Evolutionary conservation across 1,140 invertebrate genomes (phyloP), one percentile per base, ranked within the genome.

Genomic region (Camponotus vicinus): DNA sequence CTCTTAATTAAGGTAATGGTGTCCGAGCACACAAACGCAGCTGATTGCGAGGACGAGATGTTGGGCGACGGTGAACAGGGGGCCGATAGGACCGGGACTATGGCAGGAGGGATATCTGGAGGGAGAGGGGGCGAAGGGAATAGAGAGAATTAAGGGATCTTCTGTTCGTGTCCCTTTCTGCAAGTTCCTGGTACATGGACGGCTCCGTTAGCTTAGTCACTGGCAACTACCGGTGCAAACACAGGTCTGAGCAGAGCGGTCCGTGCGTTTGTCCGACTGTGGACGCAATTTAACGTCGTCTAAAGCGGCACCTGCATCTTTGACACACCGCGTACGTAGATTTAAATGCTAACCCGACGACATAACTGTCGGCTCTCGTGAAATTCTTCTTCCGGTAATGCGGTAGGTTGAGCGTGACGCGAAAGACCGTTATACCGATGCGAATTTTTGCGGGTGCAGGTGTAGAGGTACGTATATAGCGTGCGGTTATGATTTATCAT

Each of bases 231-330:
- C 69, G 78, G 86, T 71, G 80, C 88, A 90, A 90, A 90, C 78
- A 90, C 64, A 90, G 79, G 64, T 78, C 70, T 34, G 57, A 27
- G 21, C 66, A 49, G 45, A 32, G 77, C 52, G 89, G 88, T 80
- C 88, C 1, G 85, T 85, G 63, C 88, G 87, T 90, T 91, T 91
- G 84, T 85, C 78, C 52, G 73, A 34, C 82, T 85, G 75, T 55
- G 79, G 71, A 90, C 83, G 89, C 84, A 86, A 91, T 91, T 91
- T 91, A 91, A 63, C 70, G 75, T 84, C 57, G 77, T 80, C 75
- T 40, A 55, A 52, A 52, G 32, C 57, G 61, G 52, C 85, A 88
- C 63, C 87, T 86, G 69, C 88, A 82, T 80, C 83, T 70, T 64
- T 61, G 69, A 75, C 69, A 59, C 55, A 27, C 27, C 27, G 27